Conservation (phyloP, 2,888 invertebrate species). For the Coremacera marginata region DNA sequence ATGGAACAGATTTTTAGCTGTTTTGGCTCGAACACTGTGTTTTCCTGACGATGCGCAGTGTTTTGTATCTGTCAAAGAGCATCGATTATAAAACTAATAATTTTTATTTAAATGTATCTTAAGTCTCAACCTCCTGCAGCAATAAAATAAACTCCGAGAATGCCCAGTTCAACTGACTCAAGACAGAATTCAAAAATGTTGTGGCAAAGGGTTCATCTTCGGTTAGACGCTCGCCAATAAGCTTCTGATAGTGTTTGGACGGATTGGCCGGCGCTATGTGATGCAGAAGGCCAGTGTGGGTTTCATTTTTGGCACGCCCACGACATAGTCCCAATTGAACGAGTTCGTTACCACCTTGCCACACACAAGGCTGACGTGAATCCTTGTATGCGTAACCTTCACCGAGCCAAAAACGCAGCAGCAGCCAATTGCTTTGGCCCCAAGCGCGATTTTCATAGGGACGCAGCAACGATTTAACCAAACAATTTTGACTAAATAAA, state of each 20-base stretch:
- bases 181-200: slow-evolving; percentile 80
- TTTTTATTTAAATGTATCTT: not conserved
- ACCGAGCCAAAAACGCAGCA: slow-evolving; percentile 87
- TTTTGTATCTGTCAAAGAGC: slow-evolving; percentile 73
- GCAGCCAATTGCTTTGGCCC: slow-evolving; percentile 89
- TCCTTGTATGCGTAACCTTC: slow-evolving; percentile 83
- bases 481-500: slow-evolving; percentile 71
- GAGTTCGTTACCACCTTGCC: slow-evolving; percentile 70
- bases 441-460: slow-evolving; percentile 86
- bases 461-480: slow-evolving; percentile 78
- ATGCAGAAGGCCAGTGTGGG: slow-evolving; percentile 67
- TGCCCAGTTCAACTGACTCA: slow-evolving; percentile 89
- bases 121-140: slow-evolving; percentile 77
- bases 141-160: slow-evolving; percentile 89
- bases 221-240: slow-evolving; percentile 75
- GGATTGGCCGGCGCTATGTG: slow-evolving; percentile 68
- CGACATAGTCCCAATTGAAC: slow-evolving; percentile 63
- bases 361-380: slow-evolving; percentile 72
- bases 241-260: slow-evolving; percentile 67
- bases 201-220: slow-evolving; percentile 77
- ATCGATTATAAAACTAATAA: not conserved
- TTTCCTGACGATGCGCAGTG: slow-evolving; percentile 71
- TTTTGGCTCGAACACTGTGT: slow-evolving; percentile 78
- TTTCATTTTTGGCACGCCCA: slow-evolving; percentile 67
- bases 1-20: slow-evolving; percentile 86